Evolutionary conservation across 2,888 invertebrate species (phyloP), one percentile per base, ranked within the genome.

Genomic region (Pemphredon lugubris): DNA sequence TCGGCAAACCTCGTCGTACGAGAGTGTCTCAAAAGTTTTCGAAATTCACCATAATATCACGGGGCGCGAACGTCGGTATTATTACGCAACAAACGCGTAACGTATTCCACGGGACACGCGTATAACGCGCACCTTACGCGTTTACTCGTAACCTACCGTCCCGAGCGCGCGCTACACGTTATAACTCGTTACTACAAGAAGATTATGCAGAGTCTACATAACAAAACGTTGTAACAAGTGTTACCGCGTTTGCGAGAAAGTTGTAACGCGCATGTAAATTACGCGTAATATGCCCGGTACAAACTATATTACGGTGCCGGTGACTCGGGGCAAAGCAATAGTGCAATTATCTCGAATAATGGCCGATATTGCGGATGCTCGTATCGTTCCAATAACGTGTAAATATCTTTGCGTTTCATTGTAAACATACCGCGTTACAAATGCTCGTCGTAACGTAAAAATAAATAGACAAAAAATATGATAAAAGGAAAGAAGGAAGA

Each of bases 121-220:
- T 16, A 53, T 54, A 61, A 67, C 47, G n/a, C n/a, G 11, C n/a
- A 7, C 20, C 13, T 44, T 34, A n/a, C 44, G n/a, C n/a, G 9
- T 6, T 13, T 21, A n/a, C 53, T 26, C 13, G 51, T 16, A 9
- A 65, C 60, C 55, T 65, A n/a, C 54, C 58, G 51, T 21, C 44
- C n/a, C 30, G 9, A 20, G 21, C 32, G 16, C 20, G 26, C 40
- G 20, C 37, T 34, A n/a, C 16, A 20, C 14, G 45, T 51, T 32
- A 21, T 4, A 13, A 66, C 34, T 39, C 47, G 32, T 51, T 26
- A 44, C 39, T 11, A 21, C 37, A 18, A 18, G 42, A 42, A 42
- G 42, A 42, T 42, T 42, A 42, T 20, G 42, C 42, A 13, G 3
- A 13, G 11, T 18, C 16, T 18, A 20, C 14, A 16, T 42, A 18